Evolutionary conservation across 2,113 vertebrate genomes (phyloP).

Genomic region (Fregetta grallaria): DNA sequence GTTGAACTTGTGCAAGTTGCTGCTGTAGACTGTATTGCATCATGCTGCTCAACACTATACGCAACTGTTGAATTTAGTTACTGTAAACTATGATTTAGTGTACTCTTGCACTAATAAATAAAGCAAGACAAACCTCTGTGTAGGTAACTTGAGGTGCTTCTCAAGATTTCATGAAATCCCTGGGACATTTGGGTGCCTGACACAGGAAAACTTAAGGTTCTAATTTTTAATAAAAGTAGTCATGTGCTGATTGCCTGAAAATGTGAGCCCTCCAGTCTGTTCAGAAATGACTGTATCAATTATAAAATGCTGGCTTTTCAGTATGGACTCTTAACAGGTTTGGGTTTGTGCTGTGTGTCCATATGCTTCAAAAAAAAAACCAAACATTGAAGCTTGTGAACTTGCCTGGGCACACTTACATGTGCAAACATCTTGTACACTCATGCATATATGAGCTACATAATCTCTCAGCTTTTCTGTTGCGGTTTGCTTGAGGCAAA

Average conservation of each 20-base stretch:
- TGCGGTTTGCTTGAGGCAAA: neutral
- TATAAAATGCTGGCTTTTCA: neutral
- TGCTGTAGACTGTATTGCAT: neutral
- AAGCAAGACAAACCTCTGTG: neutral
- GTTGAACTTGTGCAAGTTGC: too few species aligned
- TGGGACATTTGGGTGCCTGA: neutral
- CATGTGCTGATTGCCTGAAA: neutral
- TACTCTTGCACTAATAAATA: neutral
- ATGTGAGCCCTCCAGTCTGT: neutral
- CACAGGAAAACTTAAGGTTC: neutral
- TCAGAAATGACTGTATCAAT: fast-evolving
- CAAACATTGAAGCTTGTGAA: neutral
- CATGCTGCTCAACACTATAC: neutral
- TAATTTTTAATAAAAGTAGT: neutral
- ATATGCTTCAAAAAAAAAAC: neutral
- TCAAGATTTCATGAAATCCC: neutral
- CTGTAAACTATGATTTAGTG: neutral
- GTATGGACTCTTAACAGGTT: neutral
- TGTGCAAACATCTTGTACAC: neutral
- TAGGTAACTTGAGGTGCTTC: neutral
- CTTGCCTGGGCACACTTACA: neutral
- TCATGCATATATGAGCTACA: neutral
- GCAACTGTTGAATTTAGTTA: neutral
- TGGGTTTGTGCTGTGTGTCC: neutral
- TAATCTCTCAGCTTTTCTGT: neutral